phyloP scores from a whole-genome alignment of 2,113 vertebrate genomes.

The Halichoeres trimaculatus region DNA sequence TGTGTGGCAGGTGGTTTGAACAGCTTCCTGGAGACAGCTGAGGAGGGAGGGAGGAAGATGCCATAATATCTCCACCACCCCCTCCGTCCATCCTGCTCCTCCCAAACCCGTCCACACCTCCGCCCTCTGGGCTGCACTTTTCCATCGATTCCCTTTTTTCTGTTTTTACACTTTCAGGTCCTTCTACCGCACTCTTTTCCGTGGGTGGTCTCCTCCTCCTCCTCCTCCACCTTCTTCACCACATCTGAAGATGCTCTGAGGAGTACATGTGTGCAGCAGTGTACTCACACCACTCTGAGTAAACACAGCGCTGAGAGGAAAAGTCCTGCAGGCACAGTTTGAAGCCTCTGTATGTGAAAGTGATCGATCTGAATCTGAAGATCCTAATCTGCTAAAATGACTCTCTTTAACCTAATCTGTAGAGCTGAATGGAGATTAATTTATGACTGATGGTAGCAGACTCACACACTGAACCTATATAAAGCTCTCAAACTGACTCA shows the following conservation, averaged over 20 bases:
- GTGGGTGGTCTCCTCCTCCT: conserved; percentile 29
- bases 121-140: conserved; percentile 11
- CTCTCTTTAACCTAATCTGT: no score
- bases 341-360: no score
- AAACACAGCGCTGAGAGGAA: not conserved
- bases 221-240: conserved; percentile 17
- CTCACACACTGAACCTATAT: no score
- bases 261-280: conserved; percentile 1
- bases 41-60: conserved; percentile 9
- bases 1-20: conserved; percentile 49
- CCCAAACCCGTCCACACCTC: conserved; percentile 23
- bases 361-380: no score
- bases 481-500: no score
- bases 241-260: conserved; percentile 29
- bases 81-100: not conserved
- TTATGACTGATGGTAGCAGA: no score
- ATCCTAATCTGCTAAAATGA: no score
- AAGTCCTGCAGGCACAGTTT: no score
- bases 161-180: conserved; percentile 7
- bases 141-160: conserved; percentile 23
- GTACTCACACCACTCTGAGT: not conserved
- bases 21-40: conserved; percentile 53
- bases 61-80: conserved; percentile 6
- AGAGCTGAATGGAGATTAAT: no score
- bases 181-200: not conserved